These are phyloP conservation scores for Papilio protenor DNA, from an alignment of 2,888 invertebrate genomes.

Conservation along the genomic window DNA sequence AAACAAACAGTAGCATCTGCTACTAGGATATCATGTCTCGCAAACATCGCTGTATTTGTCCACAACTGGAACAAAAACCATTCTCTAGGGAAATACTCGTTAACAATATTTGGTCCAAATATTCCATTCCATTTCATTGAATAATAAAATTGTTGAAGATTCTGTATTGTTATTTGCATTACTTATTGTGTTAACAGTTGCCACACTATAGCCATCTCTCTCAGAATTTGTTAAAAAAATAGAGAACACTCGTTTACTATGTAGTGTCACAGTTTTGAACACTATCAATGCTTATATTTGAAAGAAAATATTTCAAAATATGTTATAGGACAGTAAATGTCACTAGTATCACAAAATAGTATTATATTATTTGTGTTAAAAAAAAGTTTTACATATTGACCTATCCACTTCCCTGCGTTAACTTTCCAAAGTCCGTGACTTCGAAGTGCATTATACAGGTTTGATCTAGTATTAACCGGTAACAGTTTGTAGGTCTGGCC, in stretches of 20 bases:
- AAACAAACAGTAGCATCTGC: constrained; percentile 4
- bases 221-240: too few relatives aligned
- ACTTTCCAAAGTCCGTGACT: not conserved
- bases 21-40: constrained; percentile 1
- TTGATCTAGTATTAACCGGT: constrained; percentile 16
- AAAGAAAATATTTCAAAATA: too few relatives aligned
- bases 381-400: too few relatives aligned
- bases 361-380: too few relatives aligned
- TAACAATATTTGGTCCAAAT: not conserved
- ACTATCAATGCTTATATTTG: too few relatives aligned
- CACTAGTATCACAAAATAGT: too few relatives aligned
- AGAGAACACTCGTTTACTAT: too few relatives aligned
- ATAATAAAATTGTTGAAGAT: not conserved
- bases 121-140: not conserved
- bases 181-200: too few relatives aligned
- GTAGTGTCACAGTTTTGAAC: too few relatives aligned
- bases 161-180: not conserved
- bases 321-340: too few relatives aligned
- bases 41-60: constrained; percentile 15
- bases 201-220: too few relatives aligned
- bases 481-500: constrained; percentile 3
- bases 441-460: constrained; percentile 11
- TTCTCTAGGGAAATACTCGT: not conserved
- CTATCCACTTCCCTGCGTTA: not conserved
- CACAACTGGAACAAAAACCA: not conserved